Percentiles rank a stretch among this genome's conserved stretches.
Conservation (phyloP, 2,113 vertebrate genomes). For the Anser brachyrhynchus region DNA sequence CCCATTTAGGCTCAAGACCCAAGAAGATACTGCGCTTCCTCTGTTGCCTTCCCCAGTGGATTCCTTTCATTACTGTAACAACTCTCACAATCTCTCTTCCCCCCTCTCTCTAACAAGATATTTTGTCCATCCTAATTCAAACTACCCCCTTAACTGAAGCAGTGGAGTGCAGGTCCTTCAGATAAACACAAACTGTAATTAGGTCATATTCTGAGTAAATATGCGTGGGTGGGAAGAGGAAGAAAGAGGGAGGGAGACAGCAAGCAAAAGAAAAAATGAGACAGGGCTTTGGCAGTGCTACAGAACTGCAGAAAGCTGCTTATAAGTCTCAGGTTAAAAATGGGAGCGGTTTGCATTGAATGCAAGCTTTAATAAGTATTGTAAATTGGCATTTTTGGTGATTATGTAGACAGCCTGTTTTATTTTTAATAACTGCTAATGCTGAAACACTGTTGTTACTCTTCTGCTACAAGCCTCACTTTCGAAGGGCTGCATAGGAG, state of each 20-base stretch:
- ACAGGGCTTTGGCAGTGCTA: constrained; percentile 27
- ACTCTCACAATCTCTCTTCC: background rate
- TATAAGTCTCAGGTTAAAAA: constrained; percentile 10
- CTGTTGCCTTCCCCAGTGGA: background rate
- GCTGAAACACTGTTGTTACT: background rate
- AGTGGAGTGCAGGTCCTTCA: constrained; percentile 13
- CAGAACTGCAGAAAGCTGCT: constrained; percentile 16
- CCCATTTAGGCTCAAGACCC: background rate
- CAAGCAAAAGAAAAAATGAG: background rate
- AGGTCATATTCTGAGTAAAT: constrained; percentile 33
- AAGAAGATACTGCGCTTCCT: constrained; percentile 6
- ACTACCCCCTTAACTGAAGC: background rate
- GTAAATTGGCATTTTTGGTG: background rate
- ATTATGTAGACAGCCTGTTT: background rate
- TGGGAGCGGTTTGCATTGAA: background rate
- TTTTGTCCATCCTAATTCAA: constrained; percentile 15
- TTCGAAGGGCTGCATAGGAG: background rate
- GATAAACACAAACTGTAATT: constrained; percentile 46
- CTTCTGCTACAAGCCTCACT: background rate
- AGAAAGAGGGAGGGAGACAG: background rate
- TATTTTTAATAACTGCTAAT: background rate
- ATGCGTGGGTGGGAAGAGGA: constrained; percentile 45
- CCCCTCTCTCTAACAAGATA: background rate
- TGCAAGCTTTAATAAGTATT: background rate
- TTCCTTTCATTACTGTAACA: background rate